Percentiles rank a stretch among this genome's conserved stretches.
These are phyloP conservation scores for Oenanthe melanoleuca DNA, from an alignment of 2,113 vertebrate species.

Conservation along the genomic window DNA sequence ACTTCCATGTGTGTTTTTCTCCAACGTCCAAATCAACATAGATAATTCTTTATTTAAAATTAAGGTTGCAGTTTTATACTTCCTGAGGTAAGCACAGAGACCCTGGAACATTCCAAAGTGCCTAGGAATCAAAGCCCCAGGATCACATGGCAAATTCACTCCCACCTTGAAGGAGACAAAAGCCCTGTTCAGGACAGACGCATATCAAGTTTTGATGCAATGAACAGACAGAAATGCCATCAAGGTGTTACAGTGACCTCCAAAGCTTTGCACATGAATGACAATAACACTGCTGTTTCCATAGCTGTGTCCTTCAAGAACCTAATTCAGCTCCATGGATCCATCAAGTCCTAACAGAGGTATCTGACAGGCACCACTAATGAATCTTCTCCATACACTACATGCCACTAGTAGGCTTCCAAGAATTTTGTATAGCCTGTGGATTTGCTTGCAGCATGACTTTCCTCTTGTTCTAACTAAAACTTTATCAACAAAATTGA, in stretches of 20 bases:
- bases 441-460: not conserved
- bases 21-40: not conserved
- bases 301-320: not conserved
- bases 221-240: not conserved
- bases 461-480: not conserved
- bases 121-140: not conserved
- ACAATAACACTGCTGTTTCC: not conserved
- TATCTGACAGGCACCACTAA: not conserved
- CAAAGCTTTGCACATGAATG: not conserved
- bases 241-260: not conserved
- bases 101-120: not conserved
- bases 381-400: not conserved
- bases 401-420: not conserved
- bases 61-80: not conserved
- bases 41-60: not conserved
- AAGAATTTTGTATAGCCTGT: rapidly evolving
- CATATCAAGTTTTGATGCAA: not conserved
- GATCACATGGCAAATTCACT: not conserved
- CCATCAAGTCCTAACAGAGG: not conserved
- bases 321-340: not conserved
- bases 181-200: not conserved
- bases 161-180: not conserved
- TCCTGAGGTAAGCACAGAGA: not conserved
- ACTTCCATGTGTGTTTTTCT: not conserved
- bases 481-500: not conserved